Evolutionary conservation across 2,888 invertebrate genomes (phyloP).

Genomic region (Ophion ventricosus): DNA sequence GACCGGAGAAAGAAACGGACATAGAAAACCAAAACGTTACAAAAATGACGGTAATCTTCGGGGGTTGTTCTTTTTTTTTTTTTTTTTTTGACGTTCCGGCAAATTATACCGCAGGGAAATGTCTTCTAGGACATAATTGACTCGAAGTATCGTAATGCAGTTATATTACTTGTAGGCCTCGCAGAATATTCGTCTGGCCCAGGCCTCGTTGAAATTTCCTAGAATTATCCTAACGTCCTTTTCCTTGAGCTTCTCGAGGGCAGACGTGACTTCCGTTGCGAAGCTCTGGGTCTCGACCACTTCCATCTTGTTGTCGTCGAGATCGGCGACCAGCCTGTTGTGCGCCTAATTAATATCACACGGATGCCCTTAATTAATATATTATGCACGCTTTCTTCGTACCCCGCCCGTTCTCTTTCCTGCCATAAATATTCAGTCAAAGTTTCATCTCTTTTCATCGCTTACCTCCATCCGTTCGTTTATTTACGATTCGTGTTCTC

Average conservation of each 20-base stretch:
- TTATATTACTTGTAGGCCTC: constrained; percentile 89
- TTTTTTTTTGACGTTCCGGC: not conserved
- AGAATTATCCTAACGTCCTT: constrained; percentile 97
- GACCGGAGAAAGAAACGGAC: constrained; percentile 7
- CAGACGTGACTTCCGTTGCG: constrained; percentile 93
- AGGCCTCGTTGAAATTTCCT: constrained; percentile 97
- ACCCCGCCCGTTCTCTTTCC: not conserved
- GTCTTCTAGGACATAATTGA: not conserved
- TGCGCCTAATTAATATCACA: constrained; percentile 87
- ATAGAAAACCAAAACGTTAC: not conserved
- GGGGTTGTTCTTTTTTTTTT: not conserved
- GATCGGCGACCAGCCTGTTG: constrained; percentile 93
- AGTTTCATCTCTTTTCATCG: not conserved
- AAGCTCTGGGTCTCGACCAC: constrained; percentile 96
- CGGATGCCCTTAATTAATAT: not conserved
- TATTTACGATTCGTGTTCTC: not conserved
- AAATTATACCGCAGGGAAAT: not conserved
- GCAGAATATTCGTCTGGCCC: constrained; percentile 95
- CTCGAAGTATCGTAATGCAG: not conserved
- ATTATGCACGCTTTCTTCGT: not conserved
- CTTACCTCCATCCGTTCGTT: not conserved
- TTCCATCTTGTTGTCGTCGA: constrained; percentile 92
- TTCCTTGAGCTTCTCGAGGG: constrained; percentile 91
- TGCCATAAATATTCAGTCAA: not conserved
- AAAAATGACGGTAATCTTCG: not conserved